Conservation (phyloP, 2,888 invertebrate genomes). For the Biston stratarius region DNA sequence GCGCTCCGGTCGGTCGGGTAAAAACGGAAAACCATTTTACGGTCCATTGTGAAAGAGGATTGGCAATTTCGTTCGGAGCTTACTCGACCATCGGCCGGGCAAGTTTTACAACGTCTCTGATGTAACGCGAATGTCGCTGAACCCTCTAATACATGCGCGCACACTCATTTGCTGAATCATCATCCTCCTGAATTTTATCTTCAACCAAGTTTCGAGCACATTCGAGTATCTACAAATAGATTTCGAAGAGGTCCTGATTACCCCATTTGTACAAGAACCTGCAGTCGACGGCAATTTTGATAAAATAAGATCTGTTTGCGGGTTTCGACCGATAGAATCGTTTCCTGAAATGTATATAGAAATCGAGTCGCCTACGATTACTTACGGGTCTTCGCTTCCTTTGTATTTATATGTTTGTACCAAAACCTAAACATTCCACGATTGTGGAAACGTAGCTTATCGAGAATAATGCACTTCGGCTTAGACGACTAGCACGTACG, state of each 20-base stretch:
- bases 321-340: conserved; percentile 16
- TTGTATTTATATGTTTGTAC: neutral
- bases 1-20: conserved; percentile 81
- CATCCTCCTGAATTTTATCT: conserved; percentile 42
- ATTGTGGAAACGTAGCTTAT: neutral
- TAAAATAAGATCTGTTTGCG: conserved; percentile 33
- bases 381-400: neutral
- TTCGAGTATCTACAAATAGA: conserved; percentile 34
- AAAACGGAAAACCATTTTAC: conserved; percentile 87
- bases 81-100: conserved; percentile 81
- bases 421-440: neutral
- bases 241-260: conserved; percentile 33
- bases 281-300: conserved; percentile 27
- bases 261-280: conserved; percentile 32
- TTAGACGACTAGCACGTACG: neutral
- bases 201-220: conserved; percentile 29
- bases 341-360: conserved; percentile 8
- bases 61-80: conserved; percentile 84
- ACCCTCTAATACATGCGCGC: conserved; percentile 66
- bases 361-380: neutral
- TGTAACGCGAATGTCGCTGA: conserved; percentile 71
- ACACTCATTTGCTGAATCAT: conserved; percentile 51
- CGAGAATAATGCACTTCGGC: neutral
- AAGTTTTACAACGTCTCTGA: conserved; percentile 82
- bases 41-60: conserved; percentile 86